These are phyloP conservation scores for Poeciliopsis paucimaculata DNA, from an alignment of 2,797 vertebrate species.

Conservation along the genomic window DNA sequence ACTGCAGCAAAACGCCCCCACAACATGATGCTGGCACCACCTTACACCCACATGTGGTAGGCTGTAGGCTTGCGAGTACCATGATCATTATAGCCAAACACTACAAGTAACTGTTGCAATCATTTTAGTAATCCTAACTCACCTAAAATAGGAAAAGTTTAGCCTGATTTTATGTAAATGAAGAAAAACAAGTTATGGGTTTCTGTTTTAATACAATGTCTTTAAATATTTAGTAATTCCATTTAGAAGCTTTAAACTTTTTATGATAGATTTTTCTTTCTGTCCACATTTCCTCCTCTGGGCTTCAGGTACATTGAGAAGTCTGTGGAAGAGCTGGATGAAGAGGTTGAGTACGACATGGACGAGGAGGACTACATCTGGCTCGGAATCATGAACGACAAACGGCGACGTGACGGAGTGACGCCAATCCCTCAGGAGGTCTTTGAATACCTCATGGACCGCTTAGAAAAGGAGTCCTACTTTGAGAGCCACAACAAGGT, in stretches of 20 bases:
- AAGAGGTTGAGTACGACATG: constrained; percentile 98
- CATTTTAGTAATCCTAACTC: background rate
- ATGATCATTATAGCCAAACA: background rate
- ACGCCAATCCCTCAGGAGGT: constrained; percentile 96
- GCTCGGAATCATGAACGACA: constrained; percentile 99
- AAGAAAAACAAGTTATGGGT: background rate
- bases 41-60: background rate
- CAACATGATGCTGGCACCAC: background rate
- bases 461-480: constrained; percentile 97
- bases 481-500: constrained; percentile 99
- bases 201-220: background rate
- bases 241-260: background rate
- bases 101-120: background rate
- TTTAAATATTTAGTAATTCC: background rate
- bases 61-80: background rate
- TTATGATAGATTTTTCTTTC: background rate
- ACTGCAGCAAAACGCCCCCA: background rate
- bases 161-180: background rate
- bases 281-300: background rate
- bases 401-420: constrained; percentile 91
- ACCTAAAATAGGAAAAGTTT: background rate
- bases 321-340: constrained; percentile 96
- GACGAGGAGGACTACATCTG: constrained; percentile 99
- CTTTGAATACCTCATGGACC: constrained; percentile 98
- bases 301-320: constrained; percentile 94